Base-by-base conservation (phyloP, 2,797 vertebrate species). In the Pampus argenteus region DNA sequence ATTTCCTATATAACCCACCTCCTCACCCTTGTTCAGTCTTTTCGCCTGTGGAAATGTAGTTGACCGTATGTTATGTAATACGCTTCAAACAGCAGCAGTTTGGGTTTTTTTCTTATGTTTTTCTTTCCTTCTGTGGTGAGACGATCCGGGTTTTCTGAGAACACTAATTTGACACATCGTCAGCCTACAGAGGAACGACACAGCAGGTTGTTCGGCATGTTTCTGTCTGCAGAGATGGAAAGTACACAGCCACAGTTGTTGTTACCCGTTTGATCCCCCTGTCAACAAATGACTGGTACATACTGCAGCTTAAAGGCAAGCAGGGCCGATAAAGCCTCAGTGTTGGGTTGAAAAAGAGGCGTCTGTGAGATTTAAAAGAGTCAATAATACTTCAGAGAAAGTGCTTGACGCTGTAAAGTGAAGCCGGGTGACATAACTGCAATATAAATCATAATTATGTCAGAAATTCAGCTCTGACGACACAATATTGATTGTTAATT, bases 41-140 rank as follows among this genome's bases (percentile, higher is more conserved):
- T 14, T n/a, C 13, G 54, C 38, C 47, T 18, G 38, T 67, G 44
- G 40, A 48, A 55, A 44, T 48, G 66, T 56, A 51, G 40, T 55
- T 67, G 58, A 49, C 49, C 54, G 59, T 54, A 25, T 31, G 48
- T 84, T 88, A 83, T 57, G 66, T 85, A 81, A 89, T 71, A n/a
- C 45, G 29, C 52, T 71, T 89, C 70, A 71, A 66, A 71, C 79
- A 67, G 28, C 75, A 74, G 67, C 61, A 66, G 52, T 17, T 55
- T 48, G 57, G 50, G n/a, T n/a, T n/a, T n/a, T n/a, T n/a, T n/a
- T 29, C 60, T 18, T 69, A 52, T 42, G 63, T 15, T 71, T 64
- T 70, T 9, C 31, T 34, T 63, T 57, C 47, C 40, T 42, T 69
- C 25, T 60, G 56, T 59, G 9, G 5, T 9, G 45, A 73, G 68